Percentiles rank a stretch among this genome's conserved stretches.
These are phyloP conservation scores for Nannobrachium achirus DNA, from an alignment of 2,113 vertebrate species.

Conservation along the genomic window DNA sequence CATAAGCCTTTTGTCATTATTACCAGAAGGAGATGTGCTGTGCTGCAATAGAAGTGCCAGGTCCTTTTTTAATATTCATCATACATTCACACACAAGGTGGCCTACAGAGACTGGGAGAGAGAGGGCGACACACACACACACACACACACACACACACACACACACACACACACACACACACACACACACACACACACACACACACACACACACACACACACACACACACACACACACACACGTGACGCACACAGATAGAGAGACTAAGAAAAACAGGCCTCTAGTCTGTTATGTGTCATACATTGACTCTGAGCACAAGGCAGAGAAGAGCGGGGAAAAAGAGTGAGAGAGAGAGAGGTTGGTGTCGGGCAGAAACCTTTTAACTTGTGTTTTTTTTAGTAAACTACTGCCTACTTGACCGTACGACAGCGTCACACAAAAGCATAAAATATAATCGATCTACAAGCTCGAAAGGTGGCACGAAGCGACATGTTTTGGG, in stretches of 20 bases:
- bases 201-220: too few relatives aligned
- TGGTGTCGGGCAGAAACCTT: too few relatives aligned
- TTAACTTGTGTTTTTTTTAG: too few relatives aligned
- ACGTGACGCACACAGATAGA: background rate
- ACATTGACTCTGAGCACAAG: background rate
- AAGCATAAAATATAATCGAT: too few relatives aligned
- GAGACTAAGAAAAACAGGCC: slow-evolving; percentile 14
- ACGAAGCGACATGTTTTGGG: too few relatives aligned
- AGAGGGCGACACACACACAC: too few relatives aligned
- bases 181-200: too few relatives aligned
- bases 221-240: background rate
- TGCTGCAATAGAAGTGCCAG: slow-evolving; percentile 3
- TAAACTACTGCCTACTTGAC: too few relatives aligned
- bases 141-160: background rate
- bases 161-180: background rate
- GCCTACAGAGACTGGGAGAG: slow-evolving; percentile 34
- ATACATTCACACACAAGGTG: slow-evolving; percentile 31
- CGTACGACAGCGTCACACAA: too few relatives aligned
- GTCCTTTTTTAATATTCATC: slow-evolving; percentile 51
- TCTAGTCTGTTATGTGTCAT: slow-evolving; percentile 10
- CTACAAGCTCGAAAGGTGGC: too few relatives aligned
- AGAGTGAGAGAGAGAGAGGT: background rate
- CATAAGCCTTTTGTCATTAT: slow-evolving; percentile 21
- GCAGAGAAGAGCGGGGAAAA: background rate
- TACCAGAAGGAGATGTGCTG: slow-evolving; percentile 22